A percentile compares a stretch with the other conserved stretches of the same genome.
Conservation (phyloP, 2,888 invertebrate species). For the Chorisops tibialis region DNA sequence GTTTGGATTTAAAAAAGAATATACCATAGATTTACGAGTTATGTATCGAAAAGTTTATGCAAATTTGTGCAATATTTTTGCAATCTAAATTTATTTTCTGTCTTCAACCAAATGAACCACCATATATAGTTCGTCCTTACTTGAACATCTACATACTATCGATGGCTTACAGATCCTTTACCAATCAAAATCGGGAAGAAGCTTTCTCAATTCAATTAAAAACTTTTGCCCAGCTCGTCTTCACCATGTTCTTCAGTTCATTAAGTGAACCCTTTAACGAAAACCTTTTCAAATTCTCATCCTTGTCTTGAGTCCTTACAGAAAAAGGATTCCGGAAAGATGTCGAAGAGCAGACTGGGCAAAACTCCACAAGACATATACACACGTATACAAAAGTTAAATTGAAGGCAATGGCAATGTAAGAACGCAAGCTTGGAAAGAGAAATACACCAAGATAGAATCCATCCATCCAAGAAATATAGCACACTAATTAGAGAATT, state of each 20-base stretch:
- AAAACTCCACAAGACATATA: background rate
- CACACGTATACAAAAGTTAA: background rate
- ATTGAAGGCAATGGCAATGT: background rate
- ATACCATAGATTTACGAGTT: too few species aligned
- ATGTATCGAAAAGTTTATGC: too few species aligned
- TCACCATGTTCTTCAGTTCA: conserved; percentile 15
- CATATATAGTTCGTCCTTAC: too few species aligned
- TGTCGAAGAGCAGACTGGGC: background rate
- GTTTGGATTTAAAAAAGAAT: too few species aligned
- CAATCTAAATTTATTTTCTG: too few species aligned
- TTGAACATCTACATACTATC: too few species aligned
- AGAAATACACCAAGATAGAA: background rate
- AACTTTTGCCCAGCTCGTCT: conserved; percentile 4
- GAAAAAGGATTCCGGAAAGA: background rate
- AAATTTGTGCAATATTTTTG: too few species aligned
- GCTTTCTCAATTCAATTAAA: conserved; percentile 23
- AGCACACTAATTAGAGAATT: conserved; percentile 32
- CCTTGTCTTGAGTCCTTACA: background rate
- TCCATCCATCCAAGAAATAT: conserved; percentile 8
- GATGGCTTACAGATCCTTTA: too few species aligned
- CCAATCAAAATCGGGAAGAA: too few species aligned
- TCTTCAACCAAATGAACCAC: too few species aligned
- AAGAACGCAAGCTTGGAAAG: background rate
- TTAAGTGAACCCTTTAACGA: conserved; percentile 15
- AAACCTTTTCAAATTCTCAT: background rate